Evolutionary conservation across 2,113 vertebrate species (phyloP).

Genomic region (Emberiza fucata): DNA sequence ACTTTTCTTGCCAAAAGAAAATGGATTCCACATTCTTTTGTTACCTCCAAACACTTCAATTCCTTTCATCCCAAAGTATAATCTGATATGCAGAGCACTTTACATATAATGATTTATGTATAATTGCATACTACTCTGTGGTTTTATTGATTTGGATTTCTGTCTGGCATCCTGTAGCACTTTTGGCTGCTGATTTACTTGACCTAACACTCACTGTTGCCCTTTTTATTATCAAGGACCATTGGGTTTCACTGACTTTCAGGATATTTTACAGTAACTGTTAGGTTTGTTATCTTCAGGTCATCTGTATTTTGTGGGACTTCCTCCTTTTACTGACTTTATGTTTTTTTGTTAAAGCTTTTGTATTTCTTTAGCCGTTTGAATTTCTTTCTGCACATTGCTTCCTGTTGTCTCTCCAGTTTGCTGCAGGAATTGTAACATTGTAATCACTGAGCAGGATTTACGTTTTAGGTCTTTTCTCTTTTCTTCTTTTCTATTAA

Average conservation of each 20-base stretch:
- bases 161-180: neutral
- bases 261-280: neutral
- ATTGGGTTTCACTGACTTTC: neutral
- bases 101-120: neutral
- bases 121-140: neutral
- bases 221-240: neutral
- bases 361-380: neutral
- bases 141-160: neutral
- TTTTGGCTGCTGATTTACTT: neutral
- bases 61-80: neutral
- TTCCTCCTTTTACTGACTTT: neutral
- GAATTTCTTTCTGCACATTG: neutral
- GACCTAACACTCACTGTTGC: neutral
- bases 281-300: neutral
- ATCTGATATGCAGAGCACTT: neutral
- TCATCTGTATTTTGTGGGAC: neutral
- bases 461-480: neutral
- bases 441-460: neutral
- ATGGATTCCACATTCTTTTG: neutral
- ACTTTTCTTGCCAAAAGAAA: neutral
- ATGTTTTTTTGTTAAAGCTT: neutral
- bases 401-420: neutral
- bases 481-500: neutral
- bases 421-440: neutral
- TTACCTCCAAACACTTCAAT: neutral